phyloP scores from a whole-genome alignment of 2,797 vertebrate genomes.

The Peromyscus eremicus region DNA sequence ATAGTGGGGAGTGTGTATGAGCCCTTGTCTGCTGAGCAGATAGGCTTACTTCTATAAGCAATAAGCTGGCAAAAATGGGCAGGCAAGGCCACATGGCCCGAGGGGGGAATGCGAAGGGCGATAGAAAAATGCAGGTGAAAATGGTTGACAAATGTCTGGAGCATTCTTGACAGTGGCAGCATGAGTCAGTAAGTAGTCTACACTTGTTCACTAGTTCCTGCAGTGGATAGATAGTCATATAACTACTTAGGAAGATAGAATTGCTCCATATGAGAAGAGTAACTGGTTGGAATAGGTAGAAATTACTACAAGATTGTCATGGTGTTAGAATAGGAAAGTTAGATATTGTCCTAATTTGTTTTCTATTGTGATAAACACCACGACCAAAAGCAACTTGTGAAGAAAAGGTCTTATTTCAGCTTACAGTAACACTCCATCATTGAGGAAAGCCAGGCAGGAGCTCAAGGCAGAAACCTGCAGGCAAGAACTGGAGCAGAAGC shows the following conservation, averaged over 20 bases:
- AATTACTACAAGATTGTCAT: background rate
- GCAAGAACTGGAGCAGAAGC: background rate
- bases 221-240: background rate
- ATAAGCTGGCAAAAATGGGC: background rate
- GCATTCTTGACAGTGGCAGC: background rate
- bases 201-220: background rate
- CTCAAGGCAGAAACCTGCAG: background rate
- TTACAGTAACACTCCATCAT: background rate
- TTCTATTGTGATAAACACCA: background rate
- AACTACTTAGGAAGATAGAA: background rate
- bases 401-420: background rate
- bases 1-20: background rate
- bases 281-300: background rate
- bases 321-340: background rate
- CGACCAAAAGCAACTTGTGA: too few relatives aligned
- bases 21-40: background rate
- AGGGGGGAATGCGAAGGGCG: background rate
- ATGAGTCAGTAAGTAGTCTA: background rate
- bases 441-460: background rate
- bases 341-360: too few relatives aligned
- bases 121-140: background rate
- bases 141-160: background rate
- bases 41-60: background rate
- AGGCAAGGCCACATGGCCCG: background rate
- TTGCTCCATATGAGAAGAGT: background rate